Conservation (phyloP, 2,797 vertebrate genomes). For the Rhinella marina region DNA sequence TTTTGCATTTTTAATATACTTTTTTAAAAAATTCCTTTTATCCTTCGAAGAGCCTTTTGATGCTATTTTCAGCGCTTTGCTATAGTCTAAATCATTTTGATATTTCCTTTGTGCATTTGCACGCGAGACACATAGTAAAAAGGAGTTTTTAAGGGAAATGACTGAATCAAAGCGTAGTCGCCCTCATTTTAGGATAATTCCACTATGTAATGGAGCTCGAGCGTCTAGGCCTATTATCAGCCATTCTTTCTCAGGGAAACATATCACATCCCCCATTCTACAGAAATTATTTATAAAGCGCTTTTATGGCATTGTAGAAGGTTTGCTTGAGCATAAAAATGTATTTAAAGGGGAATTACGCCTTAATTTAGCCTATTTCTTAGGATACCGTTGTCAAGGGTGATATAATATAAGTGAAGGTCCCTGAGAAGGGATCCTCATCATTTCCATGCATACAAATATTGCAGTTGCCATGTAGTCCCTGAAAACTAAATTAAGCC, state of each 20-base stretch:
- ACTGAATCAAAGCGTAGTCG: background rate
- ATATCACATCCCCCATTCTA: background rate
- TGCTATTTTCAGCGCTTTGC: background rate
- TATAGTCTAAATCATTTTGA: background rate
- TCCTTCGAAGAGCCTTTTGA: background rate
- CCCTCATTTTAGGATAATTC: constrained; percentile 7
- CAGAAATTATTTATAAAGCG: constrained; percentile 3
- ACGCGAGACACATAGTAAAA: background rate
- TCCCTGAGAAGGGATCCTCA: no score
- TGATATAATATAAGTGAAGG: no score
- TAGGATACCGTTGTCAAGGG: no score
- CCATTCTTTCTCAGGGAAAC: background rate
- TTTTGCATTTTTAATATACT: background rate
- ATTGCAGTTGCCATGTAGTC: no score
- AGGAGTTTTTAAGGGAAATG: background rate
- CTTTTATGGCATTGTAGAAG: background rate
- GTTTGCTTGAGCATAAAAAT: background rate
- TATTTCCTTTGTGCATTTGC: constrained; percentile 9
- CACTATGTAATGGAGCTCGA: background rate
- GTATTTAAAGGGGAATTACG: background rate
- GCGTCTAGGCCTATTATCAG: background rate
- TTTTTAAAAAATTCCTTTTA: background rate
- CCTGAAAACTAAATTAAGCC: no score
- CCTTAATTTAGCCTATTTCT: background rate
- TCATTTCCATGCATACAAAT: no score